phyloP scores from a whole-genome alignment of 1,140 invertebrate genomes.

The Cardiocondyla obscurior region DNA sequence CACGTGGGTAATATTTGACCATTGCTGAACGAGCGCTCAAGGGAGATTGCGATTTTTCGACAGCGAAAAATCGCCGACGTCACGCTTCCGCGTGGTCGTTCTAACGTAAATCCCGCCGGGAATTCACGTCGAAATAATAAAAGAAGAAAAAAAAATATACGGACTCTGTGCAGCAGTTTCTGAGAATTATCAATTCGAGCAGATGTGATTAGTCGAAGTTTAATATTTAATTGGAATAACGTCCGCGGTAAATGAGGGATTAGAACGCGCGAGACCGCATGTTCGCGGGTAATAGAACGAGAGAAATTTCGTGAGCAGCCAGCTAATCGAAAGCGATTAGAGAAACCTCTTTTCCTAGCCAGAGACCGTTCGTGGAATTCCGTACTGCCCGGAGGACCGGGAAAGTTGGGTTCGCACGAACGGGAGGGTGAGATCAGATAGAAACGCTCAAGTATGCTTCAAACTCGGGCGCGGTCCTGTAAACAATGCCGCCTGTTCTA shows the following conservation, averaged over 20 bases:
- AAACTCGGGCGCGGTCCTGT: conserved; percentile 64
- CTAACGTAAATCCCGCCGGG: conserved; percentile 1
- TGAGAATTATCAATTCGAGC: background rate
- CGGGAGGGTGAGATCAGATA: background rate
- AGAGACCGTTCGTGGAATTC: conserved; percentile 13
- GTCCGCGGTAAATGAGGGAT: background rate
- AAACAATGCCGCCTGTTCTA: conserved; percentile 62
- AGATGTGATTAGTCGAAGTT: background rate
- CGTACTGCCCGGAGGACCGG: background rate
- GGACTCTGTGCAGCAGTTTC: background rate
- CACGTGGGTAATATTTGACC: conserved; percentile 6
- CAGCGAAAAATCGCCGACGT: background rate
- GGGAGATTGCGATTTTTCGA: background rate
- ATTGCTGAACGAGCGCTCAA: background rate
- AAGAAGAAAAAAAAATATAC: background rate
- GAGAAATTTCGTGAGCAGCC: background rate
- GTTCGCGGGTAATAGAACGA: background rate
- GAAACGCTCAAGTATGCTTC: conserved; percentile 51
- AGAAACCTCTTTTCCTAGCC: background rate
- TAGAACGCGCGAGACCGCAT: background rate
- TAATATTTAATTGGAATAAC: background rate
- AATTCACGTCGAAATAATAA: background rate
- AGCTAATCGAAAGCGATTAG: conserved; percentile 41
- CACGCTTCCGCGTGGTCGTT: background rate
- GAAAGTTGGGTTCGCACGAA: background rate